Percentiles rank a stretch among this genome's conserved stretches.
Conservation (phyloP, 2,888 invertebrate species). For the Acronicta alni region DNA sequence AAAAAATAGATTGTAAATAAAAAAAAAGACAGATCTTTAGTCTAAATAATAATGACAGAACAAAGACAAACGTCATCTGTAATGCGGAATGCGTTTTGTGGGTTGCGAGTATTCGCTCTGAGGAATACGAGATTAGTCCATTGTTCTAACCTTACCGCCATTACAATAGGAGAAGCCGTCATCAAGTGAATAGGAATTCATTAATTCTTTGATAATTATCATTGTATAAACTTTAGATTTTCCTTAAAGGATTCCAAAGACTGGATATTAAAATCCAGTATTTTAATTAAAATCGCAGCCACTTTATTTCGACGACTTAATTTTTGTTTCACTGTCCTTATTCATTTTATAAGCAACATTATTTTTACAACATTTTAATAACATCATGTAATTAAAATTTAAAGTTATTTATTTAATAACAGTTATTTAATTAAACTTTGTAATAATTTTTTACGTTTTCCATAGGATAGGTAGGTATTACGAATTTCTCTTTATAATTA, state of each 20-base stretch:
- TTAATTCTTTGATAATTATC: slow-evolving; percentile 15
- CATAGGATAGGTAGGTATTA: too few species aligned
- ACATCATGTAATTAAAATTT: too few species aligned
- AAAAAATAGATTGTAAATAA: too few species aligned
- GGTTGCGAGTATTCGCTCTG: slow-evolving; percentile 38
- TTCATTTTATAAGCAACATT: too few species aligned
- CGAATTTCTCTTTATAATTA: background rate
- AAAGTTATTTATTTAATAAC: too few species aligned
- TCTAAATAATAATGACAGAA: slow-evolving; percentile 12
- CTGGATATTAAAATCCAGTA: background rate
- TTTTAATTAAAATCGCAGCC: background rate
- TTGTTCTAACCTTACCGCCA: slow-evolving; percentile 41
- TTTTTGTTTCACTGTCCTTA: too few species aligned
- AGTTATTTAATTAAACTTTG: background rate
- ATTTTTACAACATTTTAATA: too few species aligned
- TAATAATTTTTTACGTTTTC: background rate
- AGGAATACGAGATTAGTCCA: slow-evolving; percentile 58
- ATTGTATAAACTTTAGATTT: slow-evolving; percentile 21
- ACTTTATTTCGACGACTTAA: background rate
- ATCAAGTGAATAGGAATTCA: slow-evolving; percentile 13
- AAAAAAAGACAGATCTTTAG: background rate
- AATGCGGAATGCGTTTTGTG: slow-evolving; percentile 32
- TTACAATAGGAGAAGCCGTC: slow-evolving; percentile 10
- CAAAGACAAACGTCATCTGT: slow-evolving; percentile 22
- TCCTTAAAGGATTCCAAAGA: slow-evolving; percentile 12